A percentile compares a stretch with the other conserved stretches of the same genome.
Conservation (phyloP, 2,888 invertebrate genomes). For the Ligdia adustata region DNA sequence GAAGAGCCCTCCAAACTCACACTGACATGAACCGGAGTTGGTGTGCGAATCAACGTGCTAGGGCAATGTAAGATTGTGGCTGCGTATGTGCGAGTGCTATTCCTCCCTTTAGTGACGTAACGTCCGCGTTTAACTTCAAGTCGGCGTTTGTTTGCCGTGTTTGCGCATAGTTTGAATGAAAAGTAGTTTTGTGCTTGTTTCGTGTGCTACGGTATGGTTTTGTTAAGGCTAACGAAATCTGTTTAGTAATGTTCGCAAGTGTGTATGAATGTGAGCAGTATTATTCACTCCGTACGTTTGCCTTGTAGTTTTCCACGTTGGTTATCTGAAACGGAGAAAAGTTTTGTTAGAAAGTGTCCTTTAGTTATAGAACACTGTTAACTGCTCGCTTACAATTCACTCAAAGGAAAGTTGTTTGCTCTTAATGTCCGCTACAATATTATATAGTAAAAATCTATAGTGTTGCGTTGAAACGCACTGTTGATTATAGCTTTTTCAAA, state of each 20-base stretch:
- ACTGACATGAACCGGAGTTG: constrained; percentile 41
- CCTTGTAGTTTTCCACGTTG: constrained; percentile 42
- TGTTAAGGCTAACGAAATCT: constrained; percentile 63
- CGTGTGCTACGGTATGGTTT: constrained; percentile 53
- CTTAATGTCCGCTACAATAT: no score
- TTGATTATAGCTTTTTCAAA: constrained; percentile 7
- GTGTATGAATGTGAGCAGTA: constrained; percentile 46
- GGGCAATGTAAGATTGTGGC: constrained; percentile 32
- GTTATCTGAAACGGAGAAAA: constrained; percentile 60
- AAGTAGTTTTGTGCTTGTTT: constrained; percentile 63
- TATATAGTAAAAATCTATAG: no score
- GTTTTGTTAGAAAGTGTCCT: constrained; percentile 17
- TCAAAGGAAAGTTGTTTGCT: neutral
- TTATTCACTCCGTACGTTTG: constrained; percentile 52
- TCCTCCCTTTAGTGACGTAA: constrained; percentile 59
- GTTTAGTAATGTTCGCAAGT: constrained; percentile 51
- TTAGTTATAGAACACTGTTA: constrained; percentile 1
- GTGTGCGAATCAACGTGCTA: constrained; percentile 44
- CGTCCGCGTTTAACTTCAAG: constrained; percentile 57
- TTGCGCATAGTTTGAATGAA: constrained; percentile 69
- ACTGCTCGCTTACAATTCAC: neutral
- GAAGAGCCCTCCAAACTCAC: constrained; percentile 53
- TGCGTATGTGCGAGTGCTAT: constrained; percentile 41
- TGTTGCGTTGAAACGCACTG: no score
- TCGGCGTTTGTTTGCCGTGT: constrained; percentile 58